Evolutionary conservation across 2,888 invertebrate genomes (phyloP).

Genomic region (Molanna angustata): DNA sequence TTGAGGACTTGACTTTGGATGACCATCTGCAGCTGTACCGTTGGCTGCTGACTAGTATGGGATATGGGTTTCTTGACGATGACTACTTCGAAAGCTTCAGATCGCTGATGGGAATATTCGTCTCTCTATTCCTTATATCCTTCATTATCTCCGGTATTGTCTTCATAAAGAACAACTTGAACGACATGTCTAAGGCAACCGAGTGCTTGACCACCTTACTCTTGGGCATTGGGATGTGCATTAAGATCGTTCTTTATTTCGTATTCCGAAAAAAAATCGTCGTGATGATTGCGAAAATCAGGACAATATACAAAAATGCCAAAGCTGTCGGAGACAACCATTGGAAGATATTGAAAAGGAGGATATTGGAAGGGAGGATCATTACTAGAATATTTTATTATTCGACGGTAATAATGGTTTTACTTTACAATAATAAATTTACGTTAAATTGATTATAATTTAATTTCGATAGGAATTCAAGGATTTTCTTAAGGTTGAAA

Average conservation of each 20-base stretch:
- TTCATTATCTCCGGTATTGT: slow-evolving; percentile 7
- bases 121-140: not conserved
- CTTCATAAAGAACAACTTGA: slow-evolving; percentile 16
- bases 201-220: slow-evolving; percentile 21
- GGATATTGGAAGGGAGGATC: slow-evolving; percentile 20
- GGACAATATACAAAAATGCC: slow-evolving; percentile 8
- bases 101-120: not conserved
- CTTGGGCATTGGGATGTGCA: slow-evolving; percentile 2
- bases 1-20: not conserved
- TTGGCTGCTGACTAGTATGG: not conserved
- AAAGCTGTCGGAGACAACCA: slow-evolving; percentile 9
- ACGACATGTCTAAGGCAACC: slow-evolving; percentile 10
- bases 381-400: slow-evolving; percentile 17
- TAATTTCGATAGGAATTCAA: no score
- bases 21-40: not conserved
- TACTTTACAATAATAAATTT: no score
- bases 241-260: slow-evolving; percentile 2
- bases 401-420: slow-evolving; percentile 10
- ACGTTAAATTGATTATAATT: no score
- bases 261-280: slow-evolving; percentile 2
- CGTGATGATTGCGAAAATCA: not conserved
- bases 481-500: no score
- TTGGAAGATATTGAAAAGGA: slow-evolving; percentile 19
- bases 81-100: not conserved
- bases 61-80: not conserved